A percentile compares a stretch with the other conserved stretches of the same genome.
These are phyloP conservation scores for Eublepharis macularius DNA, from an alignment of 2,113 vertebrate genomes.

Conservation along the genomic window DNA sequence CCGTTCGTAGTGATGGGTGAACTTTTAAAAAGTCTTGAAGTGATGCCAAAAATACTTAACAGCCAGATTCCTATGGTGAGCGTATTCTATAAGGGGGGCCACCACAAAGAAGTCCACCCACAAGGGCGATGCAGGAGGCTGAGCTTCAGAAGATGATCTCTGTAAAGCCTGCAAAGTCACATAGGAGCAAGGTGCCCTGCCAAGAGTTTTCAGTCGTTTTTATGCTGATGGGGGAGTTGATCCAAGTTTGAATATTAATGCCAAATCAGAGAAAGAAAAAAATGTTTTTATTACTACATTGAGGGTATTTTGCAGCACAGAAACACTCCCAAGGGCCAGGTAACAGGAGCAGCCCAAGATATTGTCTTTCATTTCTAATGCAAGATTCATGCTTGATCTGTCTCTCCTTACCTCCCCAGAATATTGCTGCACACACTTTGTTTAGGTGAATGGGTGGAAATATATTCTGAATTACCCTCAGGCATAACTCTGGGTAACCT, in stretches of 20 bases:
- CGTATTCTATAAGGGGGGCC: too few relatives aligned
- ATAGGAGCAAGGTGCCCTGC: too few relatives aligned
- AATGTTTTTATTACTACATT: not conserved
- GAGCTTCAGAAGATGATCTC: too few relatives aligned
- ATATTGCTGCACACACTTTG: not conserved
- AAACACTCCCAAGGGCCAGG: conserved; percentile 39
- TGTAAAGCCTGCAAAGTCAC: too few relatives aligned
- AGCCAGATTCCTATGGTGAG: too few relatives aligned
- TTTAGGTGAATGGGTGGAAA: not conserved
- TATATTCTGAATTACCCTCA: not conserved
- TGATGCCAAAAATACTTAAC: too few relatives aligned
- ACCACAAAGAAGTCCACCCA: too few relatives aligned
- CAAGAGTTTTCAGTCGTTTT: conserved; percentile 8
- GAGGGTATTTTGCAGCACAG: conserved; percentile 35
- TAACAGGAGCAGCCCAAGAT: conserved; percentile 36
- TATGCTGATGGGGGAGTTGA: not conserved
- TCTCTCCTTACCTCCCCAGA: conserved; percentile 56
- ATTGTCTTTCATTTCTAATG: conserved; percentile 59
- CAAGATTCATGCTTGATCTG: conserved; percentile 60
- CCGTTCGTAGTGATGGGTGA: too few relatives aligned
- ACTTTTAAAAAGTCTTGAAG: too few relatives aligned
- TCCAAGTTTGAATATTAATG: conserved; percentile 34
- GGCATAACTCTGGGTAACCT: not conserved
- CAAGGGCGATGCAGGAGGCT: too few relatives aligned
- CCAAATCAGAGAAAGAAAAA: not conserved